phyloP scores from a whole-genome alignment of 2,888 invertebrate genomes.

The Globia sparganii region DNA sequence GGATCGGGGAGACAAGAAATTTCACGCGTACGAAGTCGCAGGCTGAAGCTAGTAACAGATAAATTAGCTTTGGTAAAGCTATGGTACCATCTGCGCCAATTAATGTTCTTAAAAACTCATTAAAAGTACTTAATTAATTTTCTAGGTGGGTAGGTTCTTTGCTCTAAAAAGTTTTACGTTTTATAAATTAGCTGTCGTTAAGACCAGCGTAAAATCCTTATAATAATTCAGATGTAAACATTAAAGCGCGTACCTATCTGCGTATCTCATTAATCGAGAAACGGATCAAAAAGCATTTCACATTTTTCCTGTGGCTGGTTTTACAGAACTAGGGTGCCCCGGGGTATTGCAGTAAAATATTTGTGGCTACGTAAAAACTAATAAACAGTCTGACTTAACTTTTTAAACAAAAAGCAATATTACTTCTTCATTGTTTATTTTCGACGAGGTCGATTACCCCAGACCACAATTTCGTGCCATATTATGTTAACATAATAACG shows the following conservation, averaged over 20 bases:
- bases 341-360: background rate
- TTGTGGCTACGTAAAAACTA: background rate
- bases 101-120: slow-evolving; percentile 16
- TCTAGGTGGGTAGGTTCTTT: background rate
- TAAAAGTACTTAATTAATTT: slow-evolving; percentile 20
- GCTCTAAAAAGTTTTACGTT: background rate
- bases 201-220: background rate
- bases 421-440: background rate
- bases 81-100: background rate
- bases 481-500: background rate
- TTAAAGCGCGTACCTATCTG: background rate
- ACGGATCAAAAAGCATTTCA: background rate
- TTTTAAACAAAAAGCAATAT: too few relatives aligned
- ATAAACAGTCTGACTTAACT: background rate
- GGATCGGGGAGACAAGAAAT: background rate
- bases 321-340: background rate
- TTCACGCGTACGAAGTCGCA: background rate
- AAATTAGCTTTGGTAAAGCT: background rate
- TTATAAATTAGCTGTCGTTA: slow-evolving; percentile 1
- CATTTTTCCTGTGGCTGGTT: background rate
- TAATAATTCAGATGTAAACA: background rate
- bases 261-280: background rate
- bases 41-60: background rate
- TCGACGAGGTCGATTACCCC: background rate
- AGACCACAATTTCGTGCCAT: background rate